Evolutionary conservation across 2,888 invertebrate species (phyloP), one percentile per base, ranked within the genome.

Genomic region (Microchrysa polita): DNA sequence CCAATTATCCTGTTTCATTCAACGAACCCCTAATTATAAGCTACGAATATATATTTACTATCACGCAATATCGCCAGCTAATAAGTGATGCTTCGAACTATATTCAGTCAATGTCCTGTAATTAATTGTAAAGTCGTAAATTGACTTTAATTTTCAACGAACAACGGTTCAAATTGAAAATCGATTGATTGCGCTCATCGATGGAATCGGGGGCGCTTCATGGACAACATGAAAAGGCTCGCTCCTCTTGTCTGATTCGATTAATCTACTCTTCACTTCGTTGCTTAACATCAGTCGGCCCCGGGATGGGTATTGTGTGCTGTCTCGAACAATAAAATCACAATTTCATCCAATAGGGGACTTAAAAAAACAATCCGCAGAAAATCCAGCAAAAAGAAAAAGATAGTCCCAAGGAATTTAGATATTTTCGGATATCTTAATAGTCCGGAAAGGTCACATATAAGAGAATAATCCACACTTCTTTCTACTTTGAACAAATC

Each of bases 381-480:
- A 48, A 12, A 48, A 48, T 48, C 48, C 16, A 48, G 10, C 48
- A 12, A 12, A 10, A 48, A 12, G 10, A 12, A 48, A n/a, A 48
- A 48, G 48, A 48, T 48, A 12, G 12, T 40, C 42, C n/a, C 40
- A 63, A 63, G 40, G 16, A 40, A 63, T 16, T 40, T 14, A 63
- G 10, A 55, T 18, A 34, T 34, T 14, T 18, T 63, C 61, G 42
- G 27, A 63, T 63, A 63, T 42, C 61, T 40, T 63, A 63, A 63
- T 63, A 40, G 61, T 42, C 61, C 40, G 61, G 61, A 63, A 63
- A 63, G 61, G 61, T 63, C 61, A 63, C 22, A 48, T 48, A 48
- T 48, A 48, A 34, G 34, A 14, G 16, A 60, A 60, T 27, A 60
- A 60, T 20, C 55, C 18, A 23, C 16, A 63, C 23, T 63, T 34